Evolutionary conservation across 2,797 vertebrate species (phyloP).

Genomic region (Gymnothorax javanicus): DNA sequence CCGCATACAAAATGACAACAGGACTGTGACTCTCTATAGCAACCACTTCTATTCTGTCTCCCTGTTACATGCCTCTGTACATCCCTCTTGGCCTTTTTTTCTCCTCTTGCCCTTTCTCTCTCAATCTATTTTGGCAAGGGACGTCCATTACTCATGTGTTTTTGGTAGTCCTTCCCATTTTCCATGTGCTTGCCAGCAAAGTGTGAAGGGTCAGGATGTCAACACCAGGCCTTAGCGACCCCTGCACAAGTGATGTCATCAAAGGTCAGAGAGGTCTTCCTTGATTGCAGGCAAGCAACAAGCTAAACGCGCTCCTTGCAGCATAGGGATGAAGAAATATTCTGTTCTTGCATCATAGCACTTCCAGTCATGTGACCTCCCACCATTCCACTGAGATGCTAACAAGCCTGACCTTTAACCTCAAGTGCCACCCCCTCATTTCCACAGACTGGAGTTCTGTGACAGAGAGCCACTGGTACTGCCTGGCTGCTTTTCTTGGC

Average conservation of each 20-base stretch:
- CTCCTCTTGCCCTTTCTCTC: background rate
- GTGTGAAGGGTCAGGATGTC: background rate
- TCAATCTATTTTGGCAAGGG: background rate
- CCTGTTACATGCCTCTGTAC: no score
- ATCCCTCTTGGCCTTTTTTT: no score
- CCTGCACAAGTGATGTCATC: background rate
- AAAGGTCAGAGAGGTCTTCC: background rate
- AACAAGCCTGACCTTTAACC: background rate
- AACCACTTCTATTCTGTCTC: no score
- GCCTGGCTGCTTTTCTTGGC: background rate
- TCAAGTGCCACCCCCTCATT: background rate
- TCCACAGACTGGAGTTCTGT: background rate
- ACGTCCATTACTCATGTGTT: background rate
- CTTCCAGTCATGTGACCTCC: background rate
- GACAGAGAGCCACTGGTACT: background rate
- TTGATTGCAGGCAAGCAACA: background rate
- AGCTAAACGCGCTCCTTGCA: background rate
- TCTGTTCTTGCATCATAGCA: background rate
- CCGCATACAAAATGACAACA: no score
- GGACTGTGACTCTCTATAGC: no score
- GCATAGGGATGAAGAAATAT: no score
- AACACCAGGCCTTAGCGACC: background rate
- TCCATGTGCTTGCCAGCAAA: no score
- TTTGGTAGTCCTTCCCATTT: background rate
- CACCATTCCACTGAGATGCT: background rate